Evolutionary conservation across 1,140 invertebrate genomes (phyloP), one percentile per base, ranked within the genome.

Genomic region (Drosophila fuyamai): DNA sequence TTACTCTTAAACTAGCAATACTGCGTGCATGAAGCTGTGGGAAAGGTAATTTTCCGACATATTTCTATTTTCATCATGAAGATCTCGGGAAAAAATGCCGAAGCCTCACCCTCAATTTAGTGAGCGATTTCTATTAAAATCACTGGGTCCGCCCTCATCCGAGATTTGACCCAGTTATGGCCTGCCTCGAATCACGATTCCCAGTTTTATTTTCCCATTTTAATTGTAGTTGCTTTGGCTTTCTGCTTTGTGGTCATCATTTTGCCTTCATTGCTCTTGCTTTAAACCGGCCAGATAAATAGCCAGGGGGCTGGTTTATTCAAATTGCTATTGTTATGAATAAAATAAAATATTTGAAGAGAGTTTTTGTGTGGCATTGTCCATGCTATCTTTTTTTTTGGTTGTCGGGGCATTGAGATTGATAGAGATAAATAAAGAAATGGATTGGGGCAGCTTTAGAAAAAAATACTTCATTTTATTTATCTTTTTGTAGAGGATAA

Each of bases 151-250:
- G 47, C 63, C 77, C 62, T 58, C 79, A 74, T 68, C 55, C 36
- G 46, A 70, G 83, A 65, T 88, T 82, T 85, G 79, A 85, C 82
- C 82, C 75, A 85, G 50, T 81, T 67, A 53, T 66, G 35, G 36
- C 14, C 35, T 54, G 81, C 35, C 72, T 48, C 61, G 62, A 51
- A 80, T 86, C 74, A 85, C 82, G 82, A 85, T 79, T 85, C 65
- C 44, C 43, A 32, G 61, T 68, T 73, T 76, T 56, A 63, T 60
- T 73, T 79, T 60, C 35, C 43, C 43, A 48, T 70, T 85, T 80
- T 81, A 85, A 85, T 86, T 85, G 79, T 82, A 58, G 73, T 62
- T 85, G 51, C 36, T 16, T 75, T 83, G 77, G 75, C 59, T 60
- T 57, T 81, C 68, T 63, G 50, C 46, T 63, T 79, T 73, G 63